These are phyloP conservation scores for Microplitis deprimator DNA, from an alignment of 2,888 invertebrate species.

Conservation along the genomic window DNA sequence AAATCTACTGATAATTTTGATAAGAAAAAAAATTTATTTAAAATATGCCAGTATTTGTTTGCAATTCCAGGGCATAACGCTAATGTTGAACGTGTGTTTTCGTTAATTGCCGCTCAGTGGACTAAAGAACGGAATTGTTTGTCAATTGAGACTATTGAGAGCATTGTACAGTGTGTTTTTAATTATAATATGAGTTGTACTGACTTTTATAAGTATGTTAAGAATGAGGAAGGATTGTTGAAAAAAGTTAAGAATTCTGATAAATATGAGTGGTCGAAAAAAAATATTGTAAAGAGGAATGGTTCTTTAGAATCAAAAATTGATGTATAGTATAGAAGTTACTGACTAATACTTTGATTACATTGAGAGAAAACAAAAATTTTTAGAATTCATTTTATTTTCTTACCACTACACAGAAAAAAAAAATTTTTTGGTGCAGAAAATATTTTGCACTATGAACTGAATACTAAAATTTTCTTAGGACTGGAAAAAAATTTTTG, in stretches of 20 bases:
- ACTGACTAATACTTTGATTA: too few relatives aligned
- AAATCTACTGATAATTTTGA: constrained; percentile 35
- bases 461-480: too few relatives aligned
- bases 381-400: too few relatives aligned
- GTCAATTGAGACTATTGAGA: neutral
- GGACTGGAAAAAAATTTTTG: too few relatives aligned
- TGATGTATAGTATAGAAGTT: too few relatives aligned
- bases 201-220: neutral
- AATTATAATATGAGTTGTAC: neutral
- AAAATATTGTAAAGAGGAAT: constrained; percentile 3
- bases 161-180: neutral
- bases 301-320: too few relatives aligned
- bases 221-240: neutral
- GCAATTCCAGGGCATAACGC: constrained; percentile 28
- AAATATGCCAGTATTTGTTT: constrained; percentile 23
- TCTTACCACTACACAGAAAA: too few relatives aligned
- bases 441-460: too few relatives aligned
- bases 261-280: constrained; percentile 10
- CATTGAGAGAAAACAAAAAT: too few relatives aligned
- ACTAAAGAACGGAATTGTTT: constrained; percentile 21
- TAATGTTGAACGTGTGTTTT: constrained; percentile 29
- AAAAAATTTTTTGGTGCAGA: too few relatives aligned
- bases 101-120: constrained; percentile 6
- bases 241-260: neutral
- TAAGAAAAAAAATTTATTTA: constrained; percentile 33